Evolutionary conservation across 2,797 vertebrate species (phyloP), one percentile per base, ranked within the genome.

Genomic region (Gallinago stenura): DNA sequence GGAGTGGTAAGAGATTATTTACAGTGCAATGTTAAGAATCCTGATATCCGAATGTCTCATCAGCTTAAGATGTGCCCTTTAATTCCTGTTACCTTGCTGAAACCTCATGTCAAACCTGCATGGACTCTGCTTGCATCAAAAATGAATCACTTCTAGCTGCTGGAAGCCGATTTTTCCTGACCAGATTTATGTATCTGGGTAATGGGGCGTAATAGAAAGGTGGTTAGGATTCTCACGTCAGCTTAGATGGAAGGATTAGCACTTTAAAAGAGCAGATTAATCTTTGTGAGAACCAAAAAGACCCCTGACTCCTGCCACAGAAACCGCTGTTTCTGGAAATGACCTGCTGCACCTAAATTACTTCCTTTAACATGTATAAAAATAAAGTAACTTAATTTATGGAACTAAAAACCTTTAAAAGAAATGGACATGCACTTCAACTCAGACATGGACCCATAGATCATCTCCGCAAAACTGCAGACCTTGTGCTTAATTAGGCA

Each of bases 1-100:
- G 46, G 71, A 45, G 54, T 41, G 50, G 21, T 39, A 79, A 89
- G 82, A 95, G 65, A 92, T 91, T 95, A 94, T 94, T 95, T 91
- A 83, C 76, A 43, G 65, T 69, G 84, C 86, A 93, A 43, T 39
- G n/a, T 86, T 81, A 83, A 91, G 90, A 78, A 78, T 57, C 82
- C 82, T 37, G 72, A 73, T 92, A 89, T 65, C 65, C 6, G 2
- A 80, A 68, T 31, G 70, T 81, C 93, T 92, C 83, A 54, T 66
- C 50, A 57, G 76, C 35, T 92, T 87, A 50, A 72, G 69, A 85
- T 37, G 60, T 70, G 92, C 82, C 92, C 76, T 96, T 92, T 88
- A 83, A 83, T 96, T 92, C 88, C 86, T 33, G 31, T 53, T 91
- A 28, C 84, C 94, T 85, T 35, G 76, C 89, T 75, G 71, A 87